Base-by-base conservation (phyloP, 2,888 invertebrate species). In the Dioctria rufipes region DNA sequence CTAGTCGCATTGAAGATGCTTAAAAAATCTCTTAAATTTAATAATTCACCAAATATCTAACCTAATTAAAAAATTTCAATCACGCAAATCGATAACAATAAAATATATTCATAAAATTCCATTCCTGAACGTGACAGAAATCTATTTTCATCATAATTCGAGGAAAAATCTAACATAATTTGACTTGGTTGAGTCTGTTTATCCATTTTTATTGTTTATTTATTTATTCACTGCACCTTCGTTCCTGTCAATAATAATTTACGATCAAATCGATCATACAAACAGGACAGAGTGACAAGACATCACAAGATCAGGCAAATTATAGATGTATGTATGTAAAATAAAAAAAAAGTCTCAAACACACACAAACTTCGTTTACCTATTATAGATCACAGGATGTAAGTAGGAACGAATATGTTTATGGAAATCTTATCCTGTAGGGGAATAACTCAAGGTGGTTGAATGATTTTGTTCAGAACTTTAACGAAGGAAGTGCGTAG, bases 231-330 rank as follows among this genome's bases (percentile, higher is more conserved):
- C 42, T 25, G 58, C 75, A 60, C 61, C 60, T 75, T 46, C 75
- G 75, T 43, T 54, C 75, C 60, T 75, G 75, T 61, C 75, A 75
- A 75, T 75, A 60, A 75, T 51, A 42, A 75, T 75, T 75, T 75
- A 75, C 43, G 61, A 61, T 8, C 43, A 43, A 51, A 60, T 60
- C 46, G 60, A 60, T 13, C n/a, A n/a, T 25, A 13, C 11, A 25
- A 60, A 13, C 60, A 60, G 60, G 25, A 60, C 5, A 11, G 13
- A 5, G 25, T 60, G 46, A 46, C 46, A 46, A 46, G 46, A 2
- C 60, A 13, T 13, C 60, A 60, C 49, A 49, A 49, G n/a, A 58
- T 13, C 5, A 5, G 6, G 60, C 60, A 60, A 60, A 25, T 0
- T 25, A 25, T 25, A 25, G 5, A 60, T 11, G 5, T 2, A 60